Evolutionary conservation across 2,888 invertebrate species (phyloP).

Genomic region (Eulithis testata): DNA sequence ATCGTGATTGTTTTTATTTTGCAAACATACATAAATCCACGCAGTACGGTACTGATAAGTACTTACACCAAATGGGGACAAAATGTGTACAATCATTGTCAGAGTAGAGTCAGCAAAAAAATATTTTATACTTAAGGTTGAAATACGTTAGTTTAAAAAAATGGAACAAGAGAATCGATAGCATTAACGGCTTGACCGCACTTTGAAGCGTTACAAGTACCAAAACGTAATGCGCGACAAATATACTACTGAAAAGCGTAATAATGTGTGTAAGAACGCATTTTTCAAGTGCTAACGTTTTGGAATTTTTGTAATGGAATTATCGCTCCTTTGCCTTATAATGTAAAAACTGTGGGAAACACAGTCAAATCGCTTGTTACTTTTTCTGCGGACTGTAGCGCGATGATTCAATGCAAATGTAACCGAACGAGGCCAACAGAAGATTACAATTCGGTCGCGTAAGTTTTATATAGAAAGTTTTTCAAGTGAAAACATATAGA

Average conservation of each 20-base stretch:
- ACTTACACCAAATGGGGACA: slow-evolving; percentile 55
- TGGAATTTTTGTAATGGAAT: too few relatives aligned
- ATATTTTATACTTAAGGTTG: not conserved
- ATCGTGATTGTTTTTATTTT: slow-evolving; percentile 58
- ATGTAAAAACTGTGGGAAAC: too few relatives aligned
- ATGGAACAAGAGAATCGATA: too few relatives aligned
- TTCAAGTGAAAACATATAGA: not conserved
- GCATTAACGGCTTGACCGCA: too few relatives aligned
- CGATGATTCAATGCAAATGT: slow-evolving; percentile 71
- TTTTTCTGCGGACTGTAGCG: slow-evolving; percentile 41
- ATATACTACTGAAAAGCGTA: too few relatives aligned
- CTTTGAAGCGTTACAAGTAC: too few relatives aligned
- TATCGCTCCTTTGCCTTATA: too few relatives aligned
- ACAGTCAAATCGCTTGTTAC: not conserved
- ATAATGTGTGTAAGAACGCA: too few relatives aligned
- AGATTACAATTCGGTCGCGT: slow-evolving; percentile 22
- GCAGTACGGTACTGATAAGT: slow-evolving; percentile 32
- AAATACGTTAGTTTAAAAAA: too few relatives aligned
- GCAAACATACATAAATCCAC: slow-evolving; percentile 60
- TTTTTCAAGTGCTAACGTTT: too few relatives aligned
- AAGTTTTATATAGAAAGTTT: slow-evolving; percentile 8
- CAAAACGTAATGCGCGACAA: too few relatives aligned
- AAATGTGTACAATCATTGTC: slow-evolving; percentile 65
- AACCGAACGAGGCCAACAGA: slow-evolving; percentile 51
- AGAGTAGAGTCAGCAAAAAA: slow-evolving; percentile 53